A percentile compares a stretch with the other conserved stretches of the same genome.
These are phyloP conservation scores for Bubo blakistoni DNA, from an alignment of 2,113 vertebrate genomes.

Conservation along the genomic window DNA sequence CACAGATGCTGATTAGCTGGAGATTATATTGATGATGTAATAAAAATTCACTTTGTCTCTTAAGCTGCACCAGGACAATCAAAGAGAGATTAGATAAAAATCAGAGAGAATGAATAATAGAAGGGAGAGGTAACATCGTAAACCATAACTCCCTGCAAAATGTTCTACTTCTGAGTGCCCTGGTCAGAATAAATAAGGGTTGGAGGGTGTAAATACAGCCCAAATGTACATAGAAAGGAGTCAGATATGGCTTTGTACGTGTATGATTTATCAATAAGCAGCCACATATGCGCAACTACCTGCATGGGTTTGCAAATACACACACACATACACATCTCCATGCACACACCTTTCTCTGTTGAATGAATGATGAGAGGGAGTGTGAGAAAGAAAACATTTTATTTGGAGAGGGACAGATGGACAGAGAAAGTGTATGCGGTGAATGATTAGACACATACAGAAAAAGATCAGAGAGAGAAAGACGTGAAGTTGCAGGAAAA, in stretches of 20 bases:
- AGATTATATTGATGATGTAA: conserved; percentile 83
- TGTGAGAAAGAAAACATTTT: not conserved
- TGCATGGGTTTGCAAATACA: not conserved
- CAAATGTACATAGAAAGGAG: not conserved
- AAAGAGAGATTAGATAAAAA: conserved; percentile 78
- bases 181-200: not conserved
- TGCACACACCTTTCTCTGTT: not conserved
- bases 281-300: not conserved
- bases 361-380: not conserved
- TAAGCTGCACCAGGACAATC: conserved; percentile 77
- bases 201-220: not conserved
- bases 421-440: not conserved
- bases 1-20: conserved; percentile 75
- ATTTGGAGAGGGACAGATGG: not conserved
- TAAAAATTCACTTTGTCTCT: conserved; percentile 83
- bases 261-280: not conserved
- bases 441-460: fast-evolving
- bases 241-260: not conserved
- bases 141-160: not conserved
- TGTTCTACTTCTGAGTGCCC: not conserved
- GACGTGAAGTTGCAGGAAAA: not conserved
- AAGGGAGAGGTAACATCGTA: conserved; percentile 52
- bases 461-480: not conserved
- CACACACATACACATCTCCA: not conserved
- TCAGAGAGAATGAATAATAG: conserved; percentile 74